phyloP scores from a whole-genome alignment of 2,888 invertebrate species.

The Nycteola revayana region DNA sequence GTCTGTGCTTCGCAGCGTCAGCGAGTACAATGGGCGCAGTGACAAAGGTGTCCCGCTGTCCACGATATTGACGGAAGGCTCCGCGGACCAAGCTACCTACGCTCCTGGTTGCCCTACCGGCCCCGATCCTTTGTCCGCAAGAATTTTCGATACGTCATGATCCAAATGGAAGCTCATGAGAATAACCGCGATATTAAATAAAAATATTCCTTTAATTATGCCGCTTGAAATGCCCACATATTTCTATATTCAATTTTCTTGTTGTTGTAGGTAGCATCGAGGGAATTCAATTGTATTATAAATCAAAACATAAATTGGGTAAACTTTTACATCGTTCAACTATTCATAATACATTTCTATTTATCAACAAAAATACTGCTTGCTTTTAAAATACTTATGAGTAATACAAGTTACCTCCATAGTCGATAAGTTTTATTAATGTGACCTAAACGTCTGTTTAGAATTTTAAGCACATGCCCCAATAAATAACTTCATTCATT shows the following conservation, averaged over 20 bases:
- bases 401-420: conserved; percentile 7
- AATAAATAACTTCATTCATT: conserved; percentile 44
- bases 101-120: conserved; percentile 55
- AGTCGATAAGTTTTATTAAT: conserved; percentile 17
- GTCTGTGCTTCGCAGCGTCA: conserved; percentile 70
- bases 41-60: conserved; percentile 81
- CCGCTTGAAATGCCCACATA: conserved; percentile 29
- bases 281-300: background rate
- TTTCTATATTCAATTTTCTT: conserved; percentile 43
- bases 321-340: no score
- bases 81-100: conserved; percentile 64
- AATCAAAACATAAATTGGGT: no score
- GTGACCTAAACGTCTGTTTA: conserved; percentile 32
- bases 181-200: conserved; percentile 57
- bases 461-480: conserved; percentile 32
- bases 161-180: conserved; percentile 63
- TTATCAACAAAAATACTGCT: conserved; percentile 11
- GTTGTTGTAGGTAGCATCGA: conserved; percentile 21
- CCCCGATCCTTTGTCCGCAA: conserved; percentile 57
- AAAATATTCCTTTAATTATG: conserved; percentile 59
- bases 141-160: conserved; percentile 71
- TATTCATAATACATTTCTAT: conserved; percentile 8
- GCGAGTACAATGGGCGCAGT: conserved; percentile 63
- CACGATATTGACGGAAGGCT: conserved; percentile 74
- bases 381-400: conserved; percentile 3